Base-by-base conservation (phyloP, 2,797 vertebrate species). In the Scleropages formosus region DNA sequence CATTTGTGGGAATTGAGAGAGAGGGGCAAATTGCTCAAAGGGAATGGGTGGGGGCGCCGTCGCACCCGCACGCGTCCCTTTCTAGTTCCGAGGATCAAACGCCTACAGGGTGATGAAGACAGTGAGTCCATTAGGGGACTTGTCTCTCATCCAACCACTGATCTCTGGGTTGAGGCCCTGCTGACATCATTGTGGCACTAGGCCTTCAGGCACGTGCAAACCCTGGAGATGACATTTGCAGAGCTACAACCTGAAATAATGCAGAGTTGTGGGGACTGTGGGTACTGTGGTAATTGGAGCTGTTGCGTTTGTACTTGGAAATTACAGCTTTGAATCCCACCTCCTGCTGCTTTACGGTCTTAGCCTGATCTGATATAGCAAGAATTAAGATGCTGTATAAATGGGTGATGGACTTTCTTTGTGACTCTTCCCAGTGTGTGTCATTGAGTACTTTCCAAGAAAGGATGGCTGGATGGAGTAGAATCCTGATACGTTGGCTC, bases 1-100 rank as follows among this genome's bases (percentile, higher is more conserved):
- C 78, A 85, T 88, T 90, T 89, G 80, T 89, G 89, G 91, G 88
- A 89, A 84, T 82, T 79, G 84, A 89, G 58, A 15, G 88, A 88
- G 87, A 82, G 88, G 88, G 86, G 91, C 90, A 91, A 89, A 92
- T 91, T 90, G 88, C 85, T 88, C 85, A 79, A 78, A 88, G 88
- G 79, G 84, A 87, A 80, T 80, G 74, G 66, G 87, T 80, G 86
- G 83, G 80, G 80, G 77, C 83, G 82, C 83, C 87, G 2, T 39
- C 31, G 89, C 82, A 85, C 82, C 83, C 89, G 67, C 46, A 22
- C 69, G 71, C 51, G 67, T 76, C 59, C 71, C 47, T 63, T 76
- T 71, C 44, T 18, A 51, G 58, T 70, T 70, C 61, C 44, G 44
- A 46, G 11, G 47, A 51, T 39, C 67, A 71, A 27, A 71, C 53